Base-by-base conservation (phyloP, 2,113 vertebrate genomes). In the Clarias magur region DNA sequence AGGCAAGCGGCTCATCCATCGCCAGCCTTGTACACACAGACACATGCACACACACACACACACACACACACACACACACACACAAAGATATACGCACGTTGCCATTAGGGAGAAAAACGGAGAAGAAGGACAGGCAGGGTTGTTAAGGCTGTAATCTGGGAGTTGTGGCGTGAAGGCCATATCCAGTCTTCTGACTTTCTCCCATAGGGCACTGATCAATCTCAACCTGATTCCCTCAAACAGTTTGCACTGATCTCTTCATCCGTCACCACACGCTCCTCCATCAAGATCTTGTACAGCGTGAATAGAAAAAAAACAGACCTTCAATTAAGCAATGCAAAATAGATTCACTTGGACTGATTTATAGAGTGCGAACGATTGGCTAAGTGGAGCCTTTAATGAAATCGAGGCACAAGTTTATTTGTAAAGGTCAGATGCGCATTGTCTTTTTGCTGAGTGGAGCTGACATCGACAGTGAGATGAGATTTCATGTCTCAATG, bases 361-460 rank as follows among this genome's bases (percentile, higher is more conserved):
- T 99, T 99, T 97, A 98, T 98, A 96, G 95, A 90, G 96, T 96
- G 96, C 95, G 95, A 96, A 96, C 97, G 97, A 99, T 99, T 99
- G 97, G 94, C 92, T 86, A 95, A 95, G 95, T 94, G 95, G 93
- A 94, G 95, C 92, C 92, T 92, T 94, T 96, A 97, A 97, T 97
- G 96, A 97, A 95, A 97, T 96, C 95, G 92, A 96, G 96, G 94
- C 95, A 93, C 92, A 95, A 95, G 93, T 94, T 96, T 95, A 95
- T 94, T 94, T 93, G 81, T 84, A 93, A 96, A 95, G 94, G 96
- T 96, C 95, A 96, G 95, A 88, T 95, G 94, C 95, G 95, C 93
- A 95, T 97, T 97, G 96, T 97, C 95, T 95, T 93, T 91, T 90
- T 94, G 89, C 34, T 93, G 93, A 93, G 92, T 95, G 91, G 94